phyloP scores from a whole-genome alignment of 2,113 vertebrate species.

The Ctenomys sociabilis region DNA sequence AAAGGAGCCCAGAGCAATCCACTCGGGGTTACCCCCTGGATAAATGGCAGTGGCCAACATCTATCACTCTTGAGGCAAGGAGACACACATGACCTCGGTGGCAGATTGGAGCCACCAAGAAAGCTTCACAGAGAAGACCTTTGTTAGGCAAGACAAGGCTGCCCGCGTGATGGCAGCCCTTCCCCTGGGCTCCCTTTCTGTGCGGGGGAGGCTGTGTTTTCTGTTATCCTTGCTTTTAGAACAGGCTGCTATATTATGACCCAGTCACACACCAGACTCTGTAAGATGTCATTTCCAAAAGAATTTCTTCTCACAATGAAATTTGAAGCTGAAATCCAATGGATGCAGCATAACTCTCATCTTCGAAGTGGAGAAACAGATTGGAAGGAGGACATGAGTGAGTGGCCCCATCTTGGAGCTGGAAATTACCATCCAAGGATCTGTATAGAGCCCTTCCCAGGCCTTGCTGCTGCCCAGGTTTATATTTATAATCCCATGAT shows the following conservation, averaged over 20 bases:
- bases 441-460: background rate
- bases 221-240: background rate
- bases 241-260: background rate
- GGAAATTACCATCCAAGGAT: too few relatives aligned
- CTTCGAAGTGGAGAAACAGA: background rate
- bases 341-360: background rate
- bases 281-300: background rate
- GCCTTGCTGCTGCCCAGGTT: too few relatives aligned
- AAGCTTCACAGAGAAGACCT: conserved; percentile 74
- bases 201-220: too few relatives aligned
- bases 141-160: conserved; percentile 14
- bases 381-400: background rate
- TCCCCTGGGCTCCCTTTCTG: background rate
- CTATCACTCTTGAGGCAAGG: too few relatives aligned
- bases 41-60: conserved; percentile 37
- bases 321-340: background rate
- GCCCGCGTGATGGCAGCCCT: too few relatives aligned
- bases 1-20: background rate
- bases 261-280: background rate
- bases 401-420: background rate
- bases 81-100: too few relatives aligned
- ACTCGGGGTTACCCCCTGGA: conserved; percentile 33
- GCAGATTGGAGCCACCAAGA: conserved; percentile 76
- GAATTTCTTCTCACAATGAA: background rate
- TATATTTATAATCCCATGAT: too few relatives aligned